Percentiles rank a stretch among this genome's conserved stretches.
Conservation (phyloP, 64 coral and sea anemone genomes). For the Trachythela sp. region DNA sequence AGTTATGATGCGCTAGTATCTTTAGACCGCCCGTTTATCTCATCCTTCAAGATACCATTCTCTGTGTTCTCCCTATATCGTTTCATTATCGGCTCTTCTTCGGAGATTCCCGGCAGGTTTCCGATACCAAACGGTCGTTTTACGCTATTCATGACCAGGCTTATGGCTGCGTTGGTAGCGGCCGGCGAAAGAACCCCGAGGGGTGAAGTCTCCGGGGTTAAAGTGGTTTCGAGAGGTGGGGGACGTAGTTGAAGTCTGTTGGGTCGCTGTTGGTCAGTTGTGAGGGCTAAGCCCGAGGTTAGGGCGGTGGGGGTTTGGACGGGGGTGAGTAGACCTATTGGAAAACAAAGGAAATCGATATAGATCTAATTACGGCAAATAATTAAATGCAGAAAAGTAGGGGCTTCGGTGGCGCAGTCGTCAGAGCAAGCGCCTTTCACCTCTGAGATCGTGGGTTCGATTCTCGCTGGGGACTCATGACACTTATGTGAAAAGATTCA, state of each 20-base stretch:
- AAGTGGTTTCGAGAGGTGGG: conserved; percentile 28
- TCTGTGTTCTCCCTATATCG: conserved; percentile 2
- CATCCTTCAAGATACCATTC: background rate
- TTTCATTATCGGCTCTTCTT: conserved; percentile 62
- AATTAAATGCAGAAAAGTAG: no score
- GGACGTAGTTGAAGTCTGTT: conserved; percentile 36
- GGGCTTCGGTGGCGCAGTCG: no score
- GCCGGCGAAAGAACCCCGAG: conserved; percentile 86
- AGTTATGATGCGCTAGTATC: background rate
- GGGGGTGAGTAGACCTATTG: conserved; percentile 63
- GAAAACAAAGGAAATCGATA: background rate
- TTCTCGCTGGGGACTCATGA: no score
- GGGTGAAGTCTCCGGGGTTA: conserved; percentile 90
- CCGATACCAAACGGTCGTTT: conserved; percentile 56
- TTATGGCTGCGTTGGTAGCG: conserved; percentile 95
- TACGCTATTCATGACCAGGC: conserved; percentile 91
- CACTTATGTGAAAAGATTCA: no score
- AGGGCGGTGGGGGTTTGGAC: conserved; percentile 75
- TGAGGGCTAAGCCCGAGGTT: conserved; percentile 52
- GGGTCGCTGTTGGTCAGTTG: conserved; percentile 32
- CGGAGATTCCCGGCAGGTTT: conserved; percentile 17
- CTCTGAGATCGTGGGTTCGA: no score
- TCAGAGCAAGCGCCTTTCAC: no score
- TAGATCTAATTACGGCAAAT: no score
- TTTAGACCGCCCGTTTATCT: background rate